These are phyloP conservation scores for Ochotona princeps DNA, from an alignment of 2,113 vertebrate species.

Conservation along the genomic window DNA sequence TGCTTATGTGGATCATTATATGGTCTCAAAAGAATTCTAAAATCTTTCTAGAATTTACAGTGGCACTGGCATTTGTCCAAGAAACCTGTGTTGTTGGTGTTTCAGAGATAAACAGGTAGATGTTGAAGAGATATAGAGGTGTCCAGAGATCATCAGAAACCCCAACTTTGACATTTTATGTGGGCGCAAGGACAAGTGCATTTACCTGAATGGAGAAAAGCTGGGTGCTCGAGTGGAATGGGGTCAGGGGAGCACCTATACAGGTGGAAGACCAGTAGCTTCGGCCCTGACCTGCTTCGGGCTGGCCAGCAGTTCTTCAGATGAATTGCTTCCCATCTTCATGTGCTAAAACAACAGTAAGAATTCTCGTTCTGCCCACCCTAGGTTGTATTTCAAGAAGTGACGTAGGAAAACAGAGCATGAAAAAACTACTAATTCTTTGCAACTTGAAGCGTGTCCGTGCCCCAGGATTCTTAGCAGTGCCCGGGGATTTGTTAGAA, in stretches of 20 bases:
- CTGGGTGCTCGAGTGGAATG: neutral
- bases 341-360: neutral
- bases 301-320: neutral
- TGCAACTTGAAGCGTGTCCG: neutral
- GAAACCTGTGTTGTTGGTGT: neutral
- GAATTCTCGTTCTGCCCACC: neutral
- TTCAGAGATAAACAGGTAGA: neutral
- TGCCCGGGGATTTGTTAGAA: neutral
- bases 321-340: neutral
- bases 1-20: neutral
- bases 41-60: conserved; percentile 12
- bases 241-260: neutral
- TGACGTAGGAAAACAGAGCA: neutral
- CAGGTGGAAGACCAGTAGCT: neutral
- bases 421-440: neutral
- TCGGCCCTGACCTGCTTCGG: neutral
- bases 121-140: neutral
- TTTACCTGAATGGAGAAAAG: neutral
- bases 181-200: neutral
- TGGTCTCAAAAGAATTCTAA: neutral
- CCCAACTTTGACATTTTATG: neutral
- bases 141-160: neutral
- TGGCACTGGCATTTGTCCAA: conserved; percentile 16
- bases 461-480: neutral
- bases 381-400: neutral